Base-by-base conservation (phyloP, 2,888 invertebrate species). In the Pandemis corylana region DNA sequence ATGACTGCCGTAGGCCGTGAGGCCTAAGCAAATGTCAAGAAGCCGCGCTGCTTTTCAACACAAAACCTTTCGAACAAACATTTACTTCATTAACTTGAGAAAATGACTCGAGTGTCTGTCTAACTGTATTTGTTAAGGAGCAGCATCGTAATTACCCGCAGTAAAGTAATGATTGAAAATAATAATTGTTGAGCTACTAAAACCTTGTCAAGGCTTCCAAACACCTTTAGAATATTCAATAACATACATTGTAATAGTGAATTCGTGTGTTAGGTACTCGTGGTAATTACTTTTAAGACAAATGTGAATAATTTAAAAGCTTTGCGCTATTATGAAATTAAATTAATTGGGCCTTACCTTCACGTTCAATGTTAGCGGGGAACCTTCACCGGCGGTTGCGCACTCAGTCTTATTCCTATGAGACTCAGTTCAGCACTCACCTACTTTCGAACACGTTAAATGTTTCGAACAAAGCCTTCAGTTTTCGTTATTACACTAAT, bases 361-460 rank as follows among this genome's bases (percentile, higher is more conserved):
- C 89, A 82, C 83, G 87, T 89, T 90, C 90, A 92, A 92, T 92
- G 90, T 86, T 89, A 89, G 81, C 78, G 79, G 80, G 59, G 82
- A 83, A 80, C 74, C 69, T 73, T 75, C 75, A 75, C 77, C 64
- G 71, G 63, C 56, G 77, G 78, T 81, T 83, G 85, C 84, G 84
- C 82, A 84, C 81, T 81, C 80, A 79, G 77, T 81, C 82, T 82
- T 87, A 84, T 85, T 84, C 84, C 82, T 84, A 83, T 83, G 80
- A 79, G 82, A 77, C 77, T 80, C 79, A 74, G 81, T 80, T 80
- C 80, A 85, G 88, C 89, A 91, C 85, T 91, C 90, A 89, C 91
- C 89, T 87, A 92, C 91, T 91, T 91, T 89, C 89, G 87, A 90
- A 88, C 85, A 88, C 81, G 82, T 79, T 76, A 87, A 91, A 90